Percentiles rank a stretch among this genome's conserved stretches.
phyloP scores from a whole-genome alignment of 2,113 vertebrate genomes.

The Falcunculus frontatus region DNA sequence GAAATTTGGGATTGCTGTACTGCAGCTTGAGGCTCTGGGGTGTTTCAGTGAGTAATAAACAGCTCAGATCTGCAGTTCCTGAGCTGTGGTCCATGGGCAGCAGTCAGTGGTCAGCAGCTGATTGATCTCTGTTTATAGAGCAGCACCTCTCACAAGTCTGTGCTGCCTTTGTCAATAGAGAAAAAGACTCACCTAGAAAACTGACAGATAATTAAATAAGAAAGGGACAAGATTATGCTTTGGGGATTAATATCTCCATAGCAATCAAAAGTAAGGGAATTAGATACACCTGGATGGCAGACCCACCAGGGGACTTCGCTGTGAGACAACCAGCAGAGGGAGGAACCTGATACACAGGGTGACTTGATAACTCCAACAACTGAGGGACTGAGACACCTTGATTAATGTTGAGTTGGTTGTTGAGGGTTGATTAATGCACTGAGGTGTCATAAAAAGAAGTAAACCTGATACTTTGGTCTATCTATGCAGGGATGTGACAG shows the following conservation, averaged over 20 bases:
- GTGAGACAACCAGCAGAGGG: neutral
- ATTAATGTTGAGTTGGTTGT: too few relatives aligned
- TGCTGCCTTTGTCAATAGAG: neutral
- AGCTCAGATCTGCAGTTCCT: neutral
- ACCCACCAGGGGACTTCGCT: neutral
- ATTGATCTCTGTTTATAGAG: neutral
- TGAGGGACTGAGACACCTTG: neutral
- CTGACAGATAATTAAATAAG: neutral
- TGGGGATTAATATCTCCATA: neutral
- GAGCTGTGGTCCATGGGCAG: neutral
- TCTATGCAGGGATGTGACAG: neutral
- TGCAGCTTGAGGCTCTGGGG: neutral
- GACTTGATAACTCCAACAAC: neutral
- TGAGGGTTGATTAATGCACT: neutral
- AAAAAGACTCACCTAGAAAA: neutral
- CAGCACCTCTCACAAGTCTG: neutral
- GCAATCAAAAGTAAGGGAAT: neutral
- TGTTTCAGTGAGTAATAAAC: neutral
- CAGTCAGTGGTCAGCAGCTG: neutral
- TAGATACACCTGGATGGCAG: neutral
- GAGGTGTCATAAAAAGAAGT: neutral
- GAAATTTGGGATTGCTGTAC: neutral
- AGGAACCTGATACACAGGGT: neutral
- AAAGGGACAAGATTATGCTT: neutral
- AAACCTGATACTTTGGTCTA: neutral